Evolutionary conservation across 2,888 invertebrate species (phyloP).

Genomic region (Alcis repandata): DNA sequence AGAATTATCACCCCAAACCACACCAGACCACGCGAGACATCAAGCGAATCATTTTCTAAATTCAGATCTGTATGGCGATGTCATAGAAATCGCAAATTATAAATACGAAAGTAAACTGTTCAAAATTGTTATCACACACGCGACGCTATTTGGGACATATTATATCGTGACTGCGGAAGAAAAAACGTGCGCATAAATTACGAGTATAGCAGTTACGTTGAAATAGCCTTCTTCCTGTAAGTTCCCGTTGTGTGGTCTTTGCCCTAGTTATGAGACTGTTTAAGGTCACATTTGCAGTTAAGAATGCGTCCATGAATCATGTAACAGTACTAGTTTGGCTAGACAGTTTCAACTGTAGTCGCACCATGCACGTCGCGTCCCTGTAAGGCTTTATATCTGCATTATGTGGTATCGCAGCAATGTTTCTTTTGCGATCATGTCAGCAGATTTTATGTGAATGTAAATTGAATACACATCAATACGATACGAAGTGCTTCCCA

Average conservation of each 20-base stretch:
- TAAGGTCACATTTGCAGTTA: background rate
- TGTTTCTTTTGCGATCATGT: background rate
- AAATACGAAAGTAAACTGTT: slow-evolving; percentile 13
- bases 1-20: slow-evolving; percentile 1
- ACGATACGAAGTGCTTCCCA: background rate
- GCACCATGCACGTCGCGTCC: slow-evolving; percentile 22
- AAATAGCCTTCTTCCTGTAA: slow-evolving; percentile 11
- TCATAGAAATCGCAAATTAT: slow-evolving; percentile 8
- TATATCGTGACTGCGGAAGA: slow-evolving; percentile 8
- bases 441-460: background rate
- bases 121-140: slow-evolving; percentile 22
- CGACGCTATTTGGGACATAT: slow-evolving; percentile 12
- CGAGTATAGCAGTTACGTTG: background rate
- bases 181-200: slow-evolving; percentile 10
- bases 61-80: background rate
- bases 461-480: too few species aligned
- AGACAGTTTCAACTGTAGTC: slow-evolving; percentile 20
- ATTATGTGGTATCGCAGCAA: slow-evolving; percentile 28
- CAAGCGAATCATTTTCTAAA: background rate
- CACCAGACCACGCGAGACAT: background rate
- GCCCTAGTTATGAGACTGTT: background rate
- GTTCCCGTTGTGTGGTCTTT: slow-evolving; percentile 20
- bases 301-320: slow-evolving; percentile 21
- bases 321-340: slow-evolving; percentile 9
- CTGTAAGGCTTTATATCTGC: slow-evolving; percentile 36